Evolutionary conservation across 2,888 invertebrate genomes (phyloP).

Genomic region (Nasonia oneida): DNA sequence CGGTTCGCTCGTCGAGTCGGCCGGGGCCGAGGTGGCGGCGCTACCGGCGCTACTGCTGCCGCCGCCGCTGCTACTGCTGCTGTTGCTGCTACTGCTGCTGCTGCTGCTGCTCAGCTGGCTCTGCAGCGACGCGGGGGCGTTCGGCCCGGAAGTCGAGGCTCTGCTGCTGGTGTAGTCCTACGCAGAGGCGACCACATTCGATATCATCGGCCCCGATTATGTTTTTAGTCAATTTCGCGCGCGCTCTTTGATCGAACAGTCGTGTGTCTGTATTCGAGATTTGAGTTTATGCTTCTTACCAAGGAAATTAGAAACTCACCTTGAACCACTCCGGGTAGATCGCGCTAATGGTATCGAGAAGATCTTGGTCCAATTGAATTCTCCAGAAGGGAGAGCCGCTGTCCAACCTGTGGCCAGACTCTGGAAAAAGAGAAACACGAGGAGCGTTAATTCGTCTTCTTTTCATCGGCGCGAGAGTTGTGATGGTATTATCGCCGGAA

Average conservation of each 20-base stretch:
- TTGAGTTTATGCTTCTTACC: background rate
- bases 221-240: background rate
- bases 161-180: conserved; percentile 77
- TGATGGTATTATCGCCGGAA: background rate
- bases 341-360: conserved; percentile 94
- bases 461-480: background rate
- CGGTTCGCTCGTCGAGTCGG: conserved; percentile 69
- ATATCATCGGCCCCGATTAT: conserved; percentile 33
- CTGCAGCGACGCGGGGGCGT: conserved; percentile 52
- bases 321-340: conserved; percentile 97
- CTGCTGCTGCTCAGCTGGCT: conserved; percentile 27
- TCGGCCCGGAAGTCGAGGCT: conserved; percentile 72
- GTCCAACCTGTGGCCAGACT: conserved; percentile 87
- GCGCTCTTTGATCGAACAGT: background rate
- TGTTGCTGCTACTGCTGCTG: conserved; percentile 22
- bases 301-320: conserved; percentile 70
- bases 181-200: conserved; percentile 41
- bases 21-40: conserved; percentile 67
- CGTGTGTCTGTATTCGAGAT: background rate
- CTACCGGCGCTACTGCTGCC: conserved; percentile 20
- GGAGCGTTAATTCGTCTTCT: background rate
- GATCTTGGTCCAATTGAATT: conserved; percentile 95
- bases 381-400: conserved; percentile 92
- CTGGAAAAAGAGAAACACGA: conserved; percentile 81
- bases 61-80: conserved; percentile 25